phyloP scores from a whole-genome alignment of 35 echinoderm and acorn worm species.

The Heliocidaris erythrogramma region DNA sequence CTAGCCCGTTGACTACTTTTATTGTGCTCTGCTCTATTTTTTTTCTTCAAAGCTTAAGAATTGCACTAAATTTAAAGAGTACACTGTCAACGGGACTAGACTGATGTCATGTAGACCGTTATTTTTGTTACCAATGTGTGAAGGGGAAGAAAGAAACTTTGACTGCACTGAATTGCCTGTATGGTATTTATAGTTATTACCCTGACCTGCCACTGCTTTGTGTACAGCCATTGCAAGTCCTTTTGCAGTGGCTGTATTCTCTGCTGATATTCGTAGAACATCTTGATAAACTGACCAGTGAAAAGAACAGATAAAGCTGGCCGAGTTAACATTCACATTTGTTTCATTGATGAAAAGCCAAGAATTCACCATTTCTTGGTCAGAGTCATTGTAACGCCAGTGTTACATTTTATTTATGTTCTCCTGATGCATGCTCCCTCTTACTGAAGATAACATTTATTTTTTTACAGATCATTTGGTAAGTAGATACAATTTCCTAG shows the following conservation, averaged over 20 bases:
- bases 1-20: slow-evolving; percentile 31
- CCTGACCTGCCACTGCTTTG: slow-evolving; percentile 41
- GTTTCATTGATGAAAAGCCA: slow-evolving; percentile 21
- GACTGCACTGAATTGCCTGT: background rate
- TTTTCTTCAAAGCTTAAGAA: background rate
- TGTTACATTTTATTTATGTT: background rate
- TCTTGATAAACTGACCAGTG: slow-evolving; percentile 24
- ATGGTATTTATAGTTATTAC: background rate
- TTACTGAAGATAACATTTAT: slow-evolving; percentile 16
- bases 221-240: slow-evolving; percentile 21
- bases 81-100: slow-evolving; percentile 13
- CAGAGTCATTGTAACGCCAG: background rate
- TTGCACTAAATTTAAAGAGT: background rate
- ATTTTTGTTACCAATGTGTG: background rate
- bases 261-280: slow-evolving; percentile 35
- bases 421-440: slow-evolving; percentile 45
- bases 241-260: slow-evolving; percentile 15
- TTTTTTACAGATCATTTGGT: slow-evolving; percentile 9
- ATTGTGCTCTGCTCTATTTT: background rate
- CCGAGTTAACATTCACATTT: background rate
- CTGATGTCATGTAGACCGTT: background rate
- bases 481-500: background rate
- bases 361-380: slow-evolving; percentile 36
- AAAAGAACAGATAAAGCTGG: background rate
- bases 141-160: background rate